phyloP scores from a whole-genome alignment of 2,797 vertebrate species.

The Diglossa cyanea region DNA sequence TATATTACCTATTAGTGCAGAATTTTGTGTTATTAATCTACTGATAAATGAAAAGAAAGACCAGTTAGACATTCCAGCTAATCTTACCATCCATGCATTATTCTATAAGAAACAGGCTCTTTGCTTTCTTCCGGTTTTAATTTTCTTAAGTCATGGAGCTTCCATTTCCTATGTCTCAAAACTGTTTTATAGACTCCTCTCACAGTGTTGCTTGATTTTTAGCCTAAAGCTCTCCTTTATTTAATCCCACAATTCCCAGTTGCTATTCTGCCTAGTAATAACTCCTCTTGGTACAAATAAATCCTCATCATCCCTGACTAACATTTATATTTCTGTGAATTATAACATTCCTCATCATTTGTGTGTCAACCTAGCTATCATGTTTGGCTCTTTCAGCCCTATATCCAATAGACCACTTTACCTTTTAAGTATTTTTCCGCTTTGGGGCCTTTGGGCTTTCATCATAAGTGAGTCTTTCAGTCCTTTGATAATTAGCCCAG shows the following conservation, averaged over 20 bases:
- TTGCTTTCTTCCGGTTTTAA: neutral
- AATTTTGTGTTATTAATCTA: neutral
- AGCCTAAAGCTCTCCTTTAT: slow-evolving; percentile 38
- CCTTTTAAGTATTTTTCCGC: slow-evolving; percentile 14
- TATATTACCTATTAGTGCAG: neutral
- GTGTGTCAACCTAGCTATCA: slow-evolving; percentile 15
- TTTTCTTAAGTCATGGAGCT: neutral
- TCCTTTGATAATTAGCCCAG: slow-evolving; percentile 15
- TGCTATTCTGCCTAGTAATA: slow-evolving; percentile 25
- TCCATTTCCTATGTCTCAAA: neutral
- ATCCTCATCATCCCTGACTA: slow-evolving; percentile 36
- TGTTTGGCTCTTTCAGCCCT: neutral
- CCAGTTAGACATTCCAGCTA: neutral
- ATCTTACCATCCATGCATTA: neutral
- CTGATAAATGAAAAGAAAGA: neutral
- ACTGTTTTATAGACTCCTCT: neutral
- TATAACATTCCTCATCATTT: slow-evolving; percentile 49
- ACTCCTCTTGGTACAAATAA: slow-evolving; percentile 46
- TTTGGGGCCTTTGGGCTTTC: slow-evolving; percentile 9
- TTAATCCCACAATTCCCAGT: slow-evolving; percentile 38
- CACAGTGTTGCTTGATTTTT: neutral
- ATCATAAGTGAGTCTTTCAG: neutral
- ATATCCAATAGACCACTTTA: neutral
- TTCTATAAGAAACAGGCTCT: neutral
- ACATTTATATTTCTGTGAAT: slow-evolving; percentile 53